These are phyloP conservation scores for Chrysolina americana DNA, from an alignment of 2,888 invertebrate genomes.

Conservation along the genomic window DNA sequence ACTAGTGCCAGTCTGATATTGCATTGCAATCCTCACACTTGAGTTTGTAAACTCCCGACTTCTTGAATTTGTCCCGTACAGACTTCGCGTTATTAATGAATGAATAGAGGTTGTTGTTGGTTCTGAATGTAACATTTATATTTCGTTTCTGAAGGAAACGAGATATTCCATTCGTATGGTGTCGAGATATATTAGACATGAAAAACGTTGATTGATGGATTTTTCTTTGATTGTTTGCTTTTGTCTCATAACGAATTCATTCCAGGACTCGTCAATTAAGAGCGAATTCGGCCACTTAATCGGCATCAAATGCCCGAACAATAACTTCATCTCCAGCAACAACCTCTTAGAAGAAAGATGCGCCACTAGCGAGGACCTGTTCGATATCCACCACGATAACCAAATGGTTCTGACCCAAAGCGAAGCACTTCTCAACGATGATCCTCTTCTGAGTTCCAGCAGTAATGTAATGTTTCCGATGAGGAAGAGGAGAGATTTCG, in stretches of 20 bases:
- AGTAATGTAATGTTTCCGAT: slow-evolving; percentile 46
- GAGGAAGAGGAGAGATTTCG: slow-evolving; percentile 24
- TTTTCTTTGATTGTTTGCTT: too few relatives aligned
- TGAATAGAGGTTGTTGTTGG: too few relatives aligned
- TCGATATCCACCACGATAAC: slow-evolving; percentile 58
- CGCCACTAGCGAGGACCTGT: slow-evolving; percentile 19
- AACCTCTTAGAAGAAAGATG: slow-evolving; percentile 37
- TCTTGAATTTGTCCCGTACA: too few relatives aligned
- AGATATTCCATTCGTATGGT: too few relatives aligned
- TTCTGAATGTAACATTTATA: too few relatives aligned
- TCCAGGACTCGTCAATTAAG: slow-evolving; percentile 48
- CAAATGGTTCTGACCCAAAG: slow-evolving; percentile 69
- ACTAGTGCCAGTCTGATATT: too few relatives aligned
- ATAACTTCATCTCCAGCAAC: slow-evolving; percentile 50
- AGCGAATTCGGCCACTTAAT: slow-evolving; percentile 64
- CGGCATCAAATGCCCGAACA: slow-evolving; percentile 58
- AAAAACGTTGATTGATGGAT: too few relatives aligned
- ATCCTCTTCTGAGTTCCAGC: slow-evolving; percentile 61
- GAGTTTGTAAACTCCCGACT: too few relatives aligned
- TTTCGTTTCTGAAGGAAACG: too few relatives aligned
- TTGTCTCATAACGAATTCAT: slow-evolving; percentile 12
- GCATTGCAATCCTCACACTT: too few relatives aligned
- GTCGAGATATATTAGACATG: too few relatives aligned
- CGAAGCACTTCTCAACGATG: slow-evolving; percentile 67
- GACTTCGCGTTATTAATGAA: too few relatives aligned